Evolutionary conservation across 2,797 vertebrate genomes (phyloP), one percentile per base, ranked within the genome.

Genomic region (Sandelia bainsii): DNA sequence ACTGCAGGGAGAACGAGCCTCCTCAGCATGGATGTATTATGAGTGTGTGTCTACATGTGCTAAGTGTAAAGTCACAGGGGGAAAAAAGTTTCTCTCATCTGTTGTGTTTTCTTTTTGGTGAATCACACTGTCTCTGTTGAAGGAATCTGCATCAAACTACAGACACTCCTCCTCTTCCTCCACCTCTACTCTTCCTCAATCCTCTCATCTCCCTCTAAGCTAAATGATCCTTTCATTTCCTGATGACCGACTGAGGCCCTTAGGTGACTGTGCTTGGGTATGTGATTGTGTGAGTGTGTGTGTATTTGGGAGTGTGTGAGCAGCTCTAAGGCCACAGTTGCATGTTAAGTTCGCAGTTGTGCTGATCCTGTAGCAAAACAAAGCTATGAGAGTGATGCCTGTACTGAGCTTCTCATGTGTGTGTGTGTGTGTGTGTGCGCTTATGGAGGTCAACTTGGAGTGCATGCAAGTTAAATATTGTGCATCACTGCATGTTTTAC

Each of bases 151-250:
- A 86, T 82, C 64, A 40, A 78, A 74, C 73, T 64, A 51, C 76
- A 81, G 78, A 87, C 70, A 72, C 84, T 80, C 77, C 74, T 66
- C 77, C 79, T 81, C 79, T 80, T 91, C 75, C 80, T 86, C 75
- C 73, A 72, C 74, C 75, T 82, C 78, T 80, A 32, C 72, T 87
- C 71, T 72, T 82, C 63, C 77, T 83, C 80, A 79, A 80, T 75
- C 87, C 82, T 90, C 87, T 91, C 91, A 89, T 92, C 90, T 92
- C 79, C 73, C 82, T 85, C 83, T 92, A 93, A 94, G 94, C 95
- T 95, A 96, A 97, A 95, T 95, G 95, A 97, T 97, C 94, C 95
- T 96, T 97, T 97, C 92, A 97, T 97, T 99, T 98, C 96, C 96
- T 97, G 92, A 95, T 94, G 92, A 92, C 91, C 90, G 90, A 83